Evolutionary conservation across 2,797 vertebrate genomes (phyloP).

Genomic region (Manis crassicaudata): DNA sequence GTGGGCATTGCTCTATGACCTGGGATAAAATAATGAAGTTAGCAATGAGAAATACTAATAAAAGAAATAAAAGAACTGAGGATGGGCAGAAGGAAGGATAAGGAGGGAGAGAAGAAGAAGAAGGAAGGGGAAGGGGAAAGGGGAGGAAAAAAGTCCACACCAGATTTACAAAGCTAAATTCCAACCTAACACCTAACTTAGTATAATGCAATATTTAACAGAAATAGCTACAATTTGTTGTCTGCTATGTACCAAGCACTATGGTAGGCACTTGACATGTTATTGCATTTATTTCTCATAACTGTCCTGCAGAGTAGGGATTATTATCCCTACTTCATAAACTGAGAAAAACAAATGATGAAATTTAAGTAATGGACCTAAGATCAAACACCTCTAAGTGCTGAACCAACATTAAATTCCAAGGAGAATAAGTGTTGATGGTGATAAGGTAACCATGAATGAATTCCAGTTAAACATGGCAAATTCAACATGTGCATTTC

Average conservation of each 20-base stretch:
- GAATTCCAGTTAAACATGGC: neutral
- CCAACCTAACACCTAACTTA: neutral
- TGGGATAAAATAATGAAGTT: conserved; percentile 25
- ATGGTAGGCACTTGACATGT: neutral
- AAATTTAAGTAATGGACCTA: neutral
- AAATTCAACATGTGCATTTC: neutral
- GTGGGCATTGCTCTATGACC: neutral
- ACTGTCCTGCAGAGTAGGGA: neutral
- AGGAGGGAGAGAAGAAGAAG: no score
- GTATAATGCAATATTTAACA: neutral
- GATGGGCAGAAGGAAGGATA: neutral
- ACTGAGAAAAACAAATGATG: neutral
- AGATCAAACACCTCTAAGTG: neutral
- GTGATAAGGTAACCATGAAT: neutral
- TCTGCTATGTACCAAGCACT: neutral
- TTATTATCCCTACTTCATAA: neutral
- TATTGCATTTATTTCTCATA: conserved; percentile 33
- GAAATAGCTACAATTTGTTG: neutral
- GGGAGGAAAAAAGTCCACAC: neutral
- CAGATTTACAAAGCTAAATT: conserved; percentile 17
- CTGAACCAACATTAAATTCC: neutral
- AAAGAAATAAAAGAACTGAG: neutral
- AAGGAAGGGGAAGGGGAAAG: neutral
- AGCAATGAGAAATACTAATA: neutral
- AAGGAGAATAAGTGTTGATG: neutral